phyloP scores from a whole-genome alignment of 2,113 vertebrate genomes.

The Lasiurus borealis region DNA sequence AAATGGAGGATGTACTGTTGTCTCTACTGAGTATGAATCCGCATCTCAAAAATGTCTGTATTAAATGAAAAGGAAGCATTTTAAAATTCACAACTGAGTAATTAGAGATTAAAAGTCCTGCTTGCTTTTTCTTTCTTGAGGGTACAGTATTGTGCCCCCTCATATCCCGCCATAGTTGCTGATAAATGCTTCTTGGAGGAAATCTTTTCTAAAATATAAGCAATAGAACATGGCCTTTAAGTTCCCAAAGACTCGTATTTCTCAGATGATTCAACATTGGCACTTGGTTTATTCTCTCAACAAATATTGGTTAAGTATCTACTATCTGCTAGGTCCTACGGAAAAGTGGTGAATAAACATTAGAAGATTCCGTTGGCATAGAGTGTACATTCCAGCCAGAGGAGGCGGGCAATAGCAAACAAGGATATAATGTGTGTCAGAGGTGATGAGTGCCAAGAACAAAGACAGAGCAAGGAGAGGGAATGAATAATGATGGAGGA shows the following conservation, averaged over 20 bases:
- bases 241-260: neutral
- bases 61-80: constrained; percentile 27
- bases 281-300: constrained; percentile 55
- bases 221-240: neutral
- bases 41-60: neutral
- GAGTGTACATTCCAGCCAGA: neutral
- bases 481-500: neutral
- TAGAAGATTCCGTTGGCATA: neutral
- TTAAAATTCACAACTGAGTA: neutral
- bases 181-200: constrained; percentile 22
- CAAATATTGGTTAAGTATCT: neutral
- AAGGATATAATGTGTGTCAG: neutral
- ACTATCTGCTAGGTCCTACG: neutral
- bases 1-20: neutral
- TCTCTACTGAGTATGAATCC: constrained; percentile 10
- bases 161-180: neutral
- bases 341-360: neutral
- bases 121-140: neutral
- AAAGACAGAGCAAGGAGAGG: neutral
- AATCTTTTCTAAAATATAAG: constrained; percentile 41
- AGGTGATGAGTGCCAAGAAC: neutral
- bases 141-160: neutral
- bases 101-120: neutral
- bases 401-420: neutral
- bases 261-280: constrained; percentile 44